These are phyloP conservation scores for Delia radicum DNA, from an alignment of 1,140 invertebrate genomes.

Conservation along the genomic window DNA sequence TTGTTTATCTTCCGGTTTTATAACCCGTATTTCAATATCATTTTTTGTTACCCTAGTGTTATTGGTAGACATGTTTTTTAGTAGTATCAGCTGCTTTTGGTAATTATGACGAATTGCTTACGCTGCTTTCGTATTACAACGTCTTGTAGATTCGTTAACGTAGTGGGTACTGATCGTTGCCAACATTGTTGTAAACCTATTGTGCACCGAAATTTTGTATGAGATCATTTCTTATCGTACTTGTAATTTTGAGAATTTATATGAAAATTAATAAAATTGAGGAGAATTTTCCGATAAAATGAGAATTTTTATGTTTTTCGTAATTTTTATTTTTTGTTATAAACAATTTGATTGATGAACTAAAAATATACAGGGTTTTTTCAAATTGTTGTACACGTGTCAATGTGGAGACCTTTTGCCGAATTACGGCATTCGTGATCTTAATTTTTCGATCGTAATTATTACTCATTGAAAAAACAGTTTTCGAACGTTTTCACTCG, in stretches of 20 bases:
- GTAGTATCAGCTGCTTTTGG: neutral
- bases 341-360: no score
- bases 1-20: slow-evolving; percentile 14
- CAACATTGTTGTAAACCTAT: neutral
- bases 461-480: no score
- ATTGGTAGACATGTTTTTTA: neutral
- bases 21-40: slow-evolving; percentile 23
- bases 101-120: neutral
- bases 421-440: no score
- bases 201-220: neutral
- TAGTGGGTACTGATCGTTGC: neutral
- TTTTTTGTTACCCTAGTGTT: neutral
- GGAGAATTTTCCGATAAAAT: neutral
- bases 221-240: neutral
- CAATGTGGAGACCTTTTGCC: no score
- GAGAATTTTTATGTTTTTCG: neutral
- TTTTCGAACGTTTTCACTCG: no score
- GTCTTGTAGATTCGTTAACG: neutral
- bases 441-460: no score
- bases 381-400: no score
- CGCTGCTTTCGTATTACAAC: neutral
- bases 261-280: neutral
- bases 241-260: neutral
- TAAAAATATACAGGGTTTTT: no score
- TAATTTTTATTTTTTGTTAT: no score